These are phyloP conservation scores for Crenuchus spilurus DNA, from an alignment of 2,797 vertebrate species.

Conservation along the genomic window DNA sequence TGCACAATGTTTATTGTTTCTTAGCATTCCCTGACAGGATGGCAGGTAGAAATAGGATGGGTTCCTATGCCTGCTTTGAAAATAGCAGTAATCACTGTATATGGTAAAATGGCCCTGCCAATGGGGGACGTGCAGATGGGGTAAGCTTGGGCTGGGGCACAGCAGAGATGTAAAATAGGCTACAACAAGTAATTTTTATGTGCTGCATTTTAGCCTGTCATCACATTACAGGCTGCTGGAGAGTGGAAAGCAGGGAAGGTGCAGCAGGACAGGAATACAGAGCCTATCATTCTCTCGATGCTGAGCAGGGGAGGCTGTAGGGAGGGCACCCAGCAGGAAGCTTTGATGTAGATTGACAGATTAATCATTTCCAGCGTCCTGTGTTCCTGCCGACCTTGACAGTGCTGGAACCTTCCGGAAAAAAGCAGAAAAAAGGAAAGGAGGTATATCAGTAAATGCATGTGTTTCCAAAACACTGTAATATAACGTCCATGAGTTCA, in stretches of 20 bases:
- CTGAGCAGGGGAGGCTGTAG: conserved; percentile 67
- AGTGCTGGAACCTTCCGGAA: conserved; percentile 62
- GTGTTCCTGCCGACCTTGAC: conserved; percentile 76
- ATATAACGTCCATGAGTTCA: conserved; percentile 41
- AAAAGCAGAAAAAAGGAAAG: conserved; percentile 21
- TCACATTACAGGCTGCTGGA: conserved; percentile 52
- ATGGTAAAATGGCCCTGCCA: conserved; percentile 48
- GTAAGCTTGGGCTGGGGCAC: conserved; percentile 46
- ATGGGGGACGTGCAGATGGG: conserved; percentile 36
- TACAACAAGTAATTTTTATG: conserved; percentile 60
- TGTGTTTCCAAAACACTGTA: conserved; percentile 37
- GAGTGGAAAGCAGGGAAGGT: conserved; percentile 65
- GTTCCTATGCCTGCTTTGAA: conserved; percentile 46
- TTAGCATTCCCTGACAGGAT: conserved; percentile 44
- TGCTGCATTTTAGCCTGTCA: conserved; percentile 65
- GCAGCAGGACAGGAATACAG: conserved; percentile 61
- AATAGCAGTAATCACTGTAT: conserved; percentile 60
- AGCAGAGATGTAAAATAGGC: conserved; percentile 62
- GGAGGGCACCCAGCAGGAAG: conserved; percentile 72
- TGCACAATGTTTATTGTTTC: conserved; percentile 50
- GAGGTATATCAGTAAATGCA: conserved; percentile 45
- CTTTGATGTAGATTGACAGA: conserved; percentile 80
- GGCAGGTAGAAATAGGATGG: conserved; percentile 49
- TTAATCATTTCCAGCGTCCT: conserved; percentile 77
- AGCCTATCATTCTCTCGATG: conserved; percentile 64